These are phyloP conservation scores for Mamestra configurata DNA, from an alignment of 1,140 invertebrate species.

Conservation along the genomic window DNA sequence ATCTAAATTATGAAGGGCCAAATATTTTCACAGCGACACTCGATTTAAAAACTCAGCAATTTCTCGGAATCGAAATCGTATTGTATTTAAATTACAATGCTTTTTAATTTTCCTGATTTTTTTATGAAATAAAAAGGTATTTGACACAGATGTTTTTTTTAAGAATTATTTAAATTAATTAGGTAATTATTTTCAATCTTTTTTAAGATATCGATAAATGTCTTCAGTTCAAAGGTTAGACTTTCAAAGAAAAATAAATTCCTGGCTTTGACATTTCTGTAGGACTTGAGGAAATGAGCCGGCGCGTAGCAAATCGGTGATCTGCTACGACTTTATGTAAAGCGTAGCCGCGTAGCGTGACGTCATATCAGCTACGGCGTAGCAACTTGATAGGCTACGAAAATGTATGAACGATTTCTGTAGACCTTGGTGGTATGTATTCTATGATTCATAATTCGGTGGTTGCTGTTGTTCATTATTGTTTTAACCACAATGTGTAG, in stretches of 20 bases:
- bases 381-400: background rate
- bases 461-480: too few relatives aligned
- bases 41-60: too few relatives aligned
- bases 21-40: conserved; percentile 23
- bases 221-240: conserved; percentile 7
- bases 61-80: background rate
- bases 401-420: background rate
- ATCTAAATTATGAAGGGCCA: conserved; percentile 28
- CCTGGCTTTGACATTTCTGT: conserved; percentile 19
- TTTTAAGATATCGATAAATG: background rate
- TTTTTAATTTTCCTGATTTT: background rate
- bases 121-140: background rate
- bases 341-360: conserved; percentile 11
- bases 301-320: conserved; percentile 12
- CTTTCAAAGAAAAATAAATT: conserved; percentile 25
- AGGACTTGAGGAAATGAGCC: conserved; percentile 23
- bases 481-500: too few relatives aligned
- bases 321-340: conserved; percentile 26
- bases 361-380: conserved; percentile 21
- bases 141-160: background rate
- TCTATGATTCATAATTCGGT: too few relatives aligned
- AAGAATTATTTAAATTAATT: background rate
- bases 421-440: too few relatives aligned
- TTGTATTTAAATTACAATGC: background rate
- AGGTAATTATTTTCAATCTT: background rate